phyloP scores from a whole-genome alignment of 2,113 vertebrate species.

The Casuarius casuarius region DNA sequence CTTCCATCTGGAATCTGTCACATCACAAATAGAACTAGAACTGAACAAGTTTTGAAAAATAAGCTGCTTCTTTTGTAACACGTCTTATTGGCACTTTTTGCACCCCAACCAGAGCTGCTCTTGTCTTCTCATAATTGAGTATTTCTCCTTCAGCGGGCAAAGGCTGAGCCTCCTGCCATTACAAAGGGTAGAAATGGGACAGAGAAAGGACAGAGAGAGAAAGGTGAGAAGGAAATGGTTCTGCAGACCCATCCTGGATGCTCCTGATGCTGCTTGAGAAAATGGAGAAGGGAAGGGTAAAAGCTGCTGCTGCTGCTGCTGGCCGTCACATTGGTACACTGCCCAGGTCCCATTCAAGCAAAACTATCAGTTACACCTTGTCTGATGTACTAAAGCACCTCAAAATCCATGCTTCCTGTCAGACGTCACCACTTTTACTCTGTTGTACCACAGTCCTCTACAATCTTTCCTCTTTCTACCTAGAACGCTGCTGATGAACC shows the following conservation, averaged over 20 bases:
- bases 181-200: neutral
- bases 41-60: neutral
- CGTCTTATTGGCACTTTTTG: neutral
- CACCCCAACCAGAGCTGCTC: neutral
- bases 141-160: neutral
- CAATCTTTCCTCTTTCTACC: neutral
- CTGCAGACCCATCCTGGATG: neutral
- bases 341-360: neutral
- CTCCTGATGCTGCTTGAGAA: neutral
- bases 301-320: neutral
- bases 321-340: neutral
- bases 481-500: neutral
- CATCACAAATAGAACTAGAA: neutral
- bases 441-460: neutral
- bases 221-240: neutral
- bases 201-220: neutral
- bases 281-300: neutral
- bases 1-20: neutral
- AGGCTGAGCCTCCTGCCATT: neutral
- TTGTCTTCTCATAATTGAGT: neutral
- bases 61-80: neutral
- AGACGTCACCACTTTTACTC: neutral
- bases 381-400: neutral
- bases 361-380: neutral
- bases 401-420: neutral